Percentiles rank a stretch among this genome's conserved stretches.
These are phyloP conservation scores for Callipepla californica DNA, from an alignment of 2,113 vertebrate species.

Conservation along the genomic window DNA sequence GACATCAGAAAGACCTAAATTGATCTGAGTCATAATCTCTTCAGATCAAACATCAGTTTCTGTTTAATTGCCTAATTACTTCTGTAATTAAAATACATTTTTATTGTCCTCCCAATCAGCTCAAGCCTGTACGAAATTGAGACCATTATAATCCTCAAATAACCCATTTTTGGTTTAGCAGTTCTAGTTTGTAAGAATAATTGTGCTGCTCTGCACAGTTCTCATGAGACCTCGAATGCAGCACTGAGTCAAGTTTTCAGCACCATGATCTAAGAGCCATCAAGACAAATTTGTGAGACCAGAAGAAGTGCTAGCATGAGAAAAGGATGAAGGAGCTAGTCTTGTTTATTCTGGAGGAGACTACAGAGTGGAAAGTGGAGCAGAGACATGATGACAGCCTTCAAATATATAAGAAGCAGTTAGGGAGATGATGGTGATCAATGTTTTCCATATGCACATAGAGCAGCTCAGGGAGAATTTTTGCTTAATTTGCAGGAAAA, in stretches of 20 bases:
- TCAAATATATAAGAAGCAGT: neutral
- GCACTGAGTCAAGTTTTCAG: neutral
- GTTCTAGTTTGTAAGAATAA: neutral
- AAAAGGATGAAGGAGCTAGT: neutral
- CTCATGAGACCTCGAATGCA: neutral
- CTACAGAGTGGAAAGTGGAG: neutral
- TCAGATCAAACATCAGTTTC: neutral
- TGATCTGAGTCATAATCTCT: conserved; percentile 12
- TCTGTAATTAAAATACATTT: neutral
- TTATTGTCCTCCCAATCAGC: neutral
- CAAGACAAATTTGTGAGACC: neutral
- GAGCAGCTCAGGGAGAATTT: neutral
- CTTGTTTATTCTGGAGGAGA: neutral
- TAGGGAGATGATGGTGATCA: neutral
- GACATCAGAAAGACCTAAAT: conserved; percentile 22
- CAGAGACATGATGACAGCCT: neutral
- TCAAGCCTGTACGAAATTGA: conserved; percentile 1
- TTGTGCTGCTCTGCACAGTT: neutral
- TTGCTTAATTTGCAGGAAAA: neutral
- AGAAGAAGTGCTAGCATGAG: neutral
- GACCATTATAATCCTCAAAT: neutral
- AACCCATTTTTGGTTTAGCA: neutral
- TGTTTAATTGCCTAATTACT: neutral
- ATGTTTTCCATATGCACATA: neutral
- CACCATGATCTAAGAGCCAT: neutral